Percentiles rank a stretch among this genome's conserved stretches.
Conservation (phyloP, 2,113 vertebrate species). For the Aythya baeri region DNA sequence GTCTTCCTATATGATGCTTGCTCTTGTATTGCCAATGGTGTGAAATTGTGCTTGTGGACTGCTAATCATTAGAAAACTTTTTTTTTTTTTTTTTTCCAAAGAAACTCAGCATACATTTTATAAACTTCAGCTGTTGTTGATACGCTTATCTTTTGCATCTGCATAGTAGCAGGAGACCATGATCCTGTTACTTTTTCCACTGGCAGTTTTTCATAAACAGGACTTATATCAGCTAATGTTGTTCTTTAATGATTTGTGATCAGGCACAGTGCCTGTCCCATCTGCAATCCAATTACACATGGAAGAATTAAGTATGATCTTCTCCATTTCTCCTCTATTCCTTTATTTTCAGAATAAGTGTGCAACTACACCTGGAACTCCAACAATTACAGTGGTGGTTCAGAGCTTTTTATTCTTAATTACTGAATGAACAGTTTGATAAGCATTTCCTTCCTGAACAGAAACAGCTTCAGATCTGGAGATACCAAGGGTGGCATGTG, state of each 20-base stretch:
- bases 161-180: slow-evolving; percentile 9
- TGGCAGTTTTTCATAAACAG: slow-evolving; percentile 44
- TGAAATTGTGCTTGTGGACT: not conserved
- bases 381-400: not conserved
- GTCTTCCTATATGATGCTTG: not conserved
- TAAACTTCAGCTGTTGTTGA: slow-evolving; percentile 21
- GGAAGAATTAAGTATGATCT: slow-evolving; percentile 43
- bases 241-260: slow-evolving; percentile 57
- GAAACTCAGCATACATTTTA: not conserved
- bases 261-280: slow-evolving; percentile 37
- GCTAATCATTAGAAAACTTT: not conserved
- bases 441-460: not conserved
- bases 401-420: not conserved
- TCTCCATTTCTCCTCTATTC: slow-evolving; percentile 16
- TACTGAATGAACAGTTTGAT: not conserved
- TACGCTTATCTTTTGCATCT: slow-evolving; percentile 37
- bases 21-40: not conserved
- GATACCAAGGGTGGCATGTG: fast-evolving
- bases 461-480: not conserved
- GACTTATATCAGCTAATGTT: slow-evolving; percentile 47
- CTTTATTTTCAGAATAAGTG: not conserved
- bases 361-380: not conserved
- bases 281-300: not conserved
- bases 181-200: slow-evolving; percentile 45
- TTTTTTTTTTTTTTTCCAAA: slow-evolving; percentile 11